A percentile compares a stretch with the other conserved stretches of the same genome.
These are phyloP conservation scores for Peromyscus leucopus DNA, from an alignment of 2,113 vertebrate genomes.

Conservation along the genomic window DNA sequence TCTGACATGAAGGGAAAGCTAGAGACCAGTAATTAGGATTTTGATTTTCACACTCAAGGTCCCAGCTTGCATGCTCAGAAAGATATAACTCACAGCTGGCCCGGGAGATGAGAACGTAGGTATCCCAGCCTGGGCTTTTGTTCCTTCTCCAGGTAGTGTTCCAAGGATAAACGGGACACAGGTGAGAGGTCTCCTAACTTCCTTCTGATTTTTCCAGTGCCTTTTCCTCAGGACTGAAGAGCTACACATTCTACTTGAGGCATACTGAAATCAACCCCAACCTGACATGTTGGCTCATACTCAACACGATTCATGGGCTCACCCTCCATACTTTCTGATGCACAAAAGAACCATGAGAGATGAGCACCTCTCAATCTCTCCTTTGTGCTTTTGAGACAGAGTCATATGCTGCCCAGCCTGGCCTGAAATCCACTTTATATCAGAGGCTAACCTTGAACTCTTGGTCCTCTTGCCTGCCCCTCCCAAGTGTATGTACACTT, in stretches of 20 bases:
- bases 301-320: not conserved
- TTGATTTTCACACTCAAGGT: not conserved
- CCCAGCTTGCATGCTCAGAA: not conserved
- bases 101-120: fast-evolving
- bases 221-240: not conserved
- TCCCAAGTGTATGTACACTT: not conserved
- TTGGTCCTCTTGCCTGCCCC: not conserved
- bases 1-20: not conserved
- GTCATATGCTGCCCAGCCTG: too few species aligned
- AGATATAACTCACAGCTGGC: not conserved
- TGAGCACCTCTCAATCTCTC: not conserved
- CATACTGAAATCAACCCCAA: not conserved
- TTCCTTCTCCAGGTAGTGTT: not conserved
- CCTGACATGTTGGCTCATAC: not conserved
- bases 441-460: not conserved
- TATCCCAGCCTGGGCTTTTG: not conserved
- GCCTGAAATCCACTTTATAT: not conserved
- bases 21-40: not conserved
- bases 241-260: not conserved
- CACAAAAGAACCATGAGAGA: not conserved
- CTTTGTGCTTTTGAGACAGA: not conserved
- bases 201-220: not conserved
- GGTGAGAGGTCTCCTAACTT: not conserved
- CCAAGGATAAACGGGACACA: not conserved
- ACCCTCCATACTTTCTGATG: not conserved